Conservation (phyloP, 2,888 invertebrate species). For the Phortica magna region DNA sequence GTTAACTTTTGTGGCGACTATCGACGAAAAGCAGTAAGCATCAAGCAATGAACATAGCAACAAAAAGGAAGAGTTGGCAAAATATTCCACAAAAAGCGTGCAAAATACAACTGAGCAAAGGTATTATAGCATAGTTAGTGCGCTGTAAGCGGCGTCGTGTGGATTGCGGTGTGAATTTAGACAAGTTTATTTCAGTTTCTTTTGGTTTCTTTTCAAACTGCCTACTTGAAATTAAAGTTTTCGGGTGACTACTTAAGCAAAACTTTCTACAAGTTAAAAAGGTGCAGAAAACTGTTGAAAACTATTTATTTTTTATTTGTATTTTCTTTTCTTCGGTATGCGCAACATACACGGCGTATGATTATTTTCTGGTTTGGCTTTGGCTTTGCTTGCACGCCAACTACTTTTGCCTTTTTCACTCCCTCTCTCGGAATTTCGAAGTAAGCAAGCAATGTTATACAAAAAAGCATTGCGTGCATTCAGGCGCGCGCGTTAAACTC, state of each 20-base stretch:
- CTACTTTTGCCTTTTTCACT: too few relatives aligned
- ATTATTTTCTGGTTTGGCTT: too few relatives aligned
- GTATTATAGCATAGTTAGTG: background rate
- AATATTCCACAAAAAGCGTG: background rate
- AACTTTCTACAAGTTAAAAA: too few relatives aligned
- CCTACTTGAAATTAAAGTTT: constrained; percentile 21
- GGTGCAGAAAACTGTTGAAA: too few relatives aligned
- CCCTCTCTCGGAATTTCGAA: too few relatives aligned
- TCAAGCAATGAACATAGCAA: background rate
- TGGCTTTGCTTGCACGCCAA: too few relatives aligned
- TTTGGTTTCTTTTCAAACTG: background rate
- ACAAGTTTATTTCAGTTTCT: too few relatives aligned
- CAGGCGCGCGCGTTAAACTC: too few relatives aligned
- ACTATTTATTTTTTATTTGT: background rate
- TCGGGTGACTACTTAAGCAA: background rate
- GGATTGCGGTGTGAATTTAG: too few relatives aligned
- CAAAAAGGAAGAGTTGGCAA: background rate
- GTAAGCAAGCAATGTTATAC: too few relatives aligned
- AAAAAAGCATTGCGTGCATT: too few relatives aligned
- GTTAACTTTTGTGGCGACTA: constrained; percentile 16
- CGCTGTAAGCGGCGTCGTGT: background rate
- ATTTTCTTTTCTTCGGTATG: background rate
- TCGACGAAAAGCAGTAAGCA: background rate
- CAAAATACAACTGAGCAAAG: background rate
- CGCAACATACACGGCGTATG: too few relatives aligned